These are phyloP conservation scores for Trichoplusia ni DNA, from an alignment of 1,140 invertebrate genomes.

Conservation along the genomic window DNA sequence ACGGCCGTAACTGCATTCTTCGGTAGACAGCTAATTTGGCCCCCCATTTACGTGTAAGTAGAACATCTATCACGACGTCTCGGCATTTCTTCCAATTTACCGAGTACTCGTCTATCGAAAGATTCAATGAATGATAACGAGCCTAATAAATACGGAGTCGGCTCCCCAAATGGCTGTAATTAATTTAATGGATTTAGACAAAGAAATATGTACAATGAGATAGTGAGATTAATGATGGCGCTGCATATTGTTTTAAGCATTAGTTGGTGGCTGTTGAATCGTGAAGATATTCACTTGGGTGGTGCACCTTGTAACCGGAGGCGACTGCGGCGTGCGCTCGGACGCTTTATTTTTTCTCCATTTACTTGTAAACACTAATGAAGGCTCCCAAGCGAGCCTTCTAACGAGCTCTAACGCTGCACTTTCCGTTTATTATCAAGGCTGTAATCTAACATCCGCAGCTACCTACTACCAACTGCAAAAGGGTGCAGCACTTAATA, in stretches of 20 bases:
- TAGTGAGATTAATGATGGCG: conserved; percentile 69
- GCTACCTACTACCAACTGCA: conserved; percentile 3
- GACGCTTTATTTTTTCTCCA: conserved; percentile 52
- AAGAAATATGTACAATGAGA: conserved; percentile 78
- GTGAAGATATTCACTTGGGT: conserved; percentile 1
- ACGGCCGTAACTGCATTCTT: conserved; percentile 69
- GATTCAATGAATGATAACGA: conserved; percentile 80
- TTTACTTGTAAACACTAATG: conserved; percentile 65
- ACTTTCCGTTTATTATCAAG: conserved; percentile 57
- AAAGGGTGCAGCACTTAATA: conserved; percentile 11
- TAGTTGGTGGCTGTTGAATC: conserved; percentile 12
- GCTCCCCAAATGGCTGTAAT: conserved; percentile 72
- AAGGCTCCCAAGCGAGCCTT: conserved; percentile 48
- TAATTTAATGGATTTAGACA: conserved; percentile 80
- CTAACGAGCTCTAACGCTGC: conserved; percentile 62
- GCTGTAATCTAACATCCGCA: conserved; percentile 46
- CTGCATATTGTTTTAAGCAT: conserved; percentile 51
- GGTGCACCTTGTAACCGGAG: conserved; percentile 19
- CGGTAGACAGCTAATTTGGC: conserved; percentile 69
- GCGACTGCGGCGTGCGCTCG: conserved; percentile 14
- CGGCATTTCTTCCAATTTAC: conserved; percentile 56
- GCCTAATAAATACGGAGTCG: conserved; percentile 76
- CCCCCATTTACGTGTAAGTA: conserved; percentile 71
- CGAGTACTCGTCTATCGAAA: conserved; percentile 64
- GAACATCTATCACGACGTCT: conserved; percentile 61